Percentiles rank a stretch among this genome's conserved stretches.
Conservation (phyloP, 1,140 invertebrate genomes). For the Drosophila asahinai region DNA sequence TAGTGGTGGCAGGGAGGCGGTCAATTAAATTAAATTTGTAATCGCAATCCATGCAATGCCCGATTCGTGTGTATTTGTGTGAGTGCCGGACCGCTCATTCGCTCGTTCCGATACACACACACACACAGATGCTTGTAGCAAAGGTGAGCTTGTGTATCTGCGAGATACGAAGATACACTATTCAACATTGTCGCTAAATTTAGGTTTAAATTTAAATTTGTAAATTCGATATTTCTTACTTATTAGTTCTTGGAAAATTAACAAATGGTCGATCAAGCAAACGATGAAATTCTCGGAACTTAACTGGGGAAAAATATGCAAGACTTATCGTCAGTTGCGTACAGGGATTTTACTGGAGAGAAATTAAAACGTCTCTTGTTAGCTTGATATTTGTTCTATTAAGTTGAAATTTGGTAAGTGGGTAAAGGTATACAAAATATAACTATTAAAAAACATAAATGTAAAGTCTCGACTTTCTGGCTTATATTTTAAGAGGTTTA, state of each 20-base stretch:
- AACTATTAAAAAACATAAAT: too few species aligned
- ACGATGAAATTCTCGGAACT: too few species aligned
- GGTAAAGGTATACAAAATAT: too few species aligned
- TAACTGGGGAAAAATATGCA: too few species aligned
- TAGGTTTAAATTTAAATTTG: background rate
- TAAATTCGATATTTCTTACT: background rate
- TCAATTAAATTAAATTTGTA: slow-evolving; percentile 79
- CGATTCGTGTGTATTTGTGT: slow-evolving; percentile 35
- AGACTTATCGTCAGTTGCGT: background rate
- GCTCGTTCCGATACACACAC: slow-evolving; percentile 34
- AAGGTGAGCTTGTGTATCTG: slow-evolving; percentile 34
- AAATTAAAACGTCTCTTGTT: background rate
- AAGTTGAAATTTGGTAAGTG: background rate
- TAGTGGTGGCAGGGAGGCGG: slow-evolving; percentile 55
- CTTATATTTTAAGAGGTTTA: too few species aligned
- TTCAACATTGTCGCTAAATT: background rate
- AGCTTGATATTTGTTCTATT: background rate
- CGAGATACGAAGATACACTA: slow-evolving; percentile 26
- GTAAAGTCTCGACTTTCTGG: too few species aligned
- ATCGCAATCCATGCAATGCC: slow-evolving; percentile 74
- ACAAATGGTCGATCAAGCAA: too few species aligned
- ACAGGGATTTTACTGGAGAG: background rate
- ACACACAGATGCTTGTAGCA: slow-evolving; percentile 3
- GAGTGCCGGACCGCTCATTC: slow-evolving; percentile 60
- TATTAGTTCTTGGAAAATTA: too few species aligned